A percentile compares a stretch with the other conserved stretches of the same genome.
Conservation (phyloP, 2,113 vertebrate species). For the Callaeas wilsoni region DNA sequence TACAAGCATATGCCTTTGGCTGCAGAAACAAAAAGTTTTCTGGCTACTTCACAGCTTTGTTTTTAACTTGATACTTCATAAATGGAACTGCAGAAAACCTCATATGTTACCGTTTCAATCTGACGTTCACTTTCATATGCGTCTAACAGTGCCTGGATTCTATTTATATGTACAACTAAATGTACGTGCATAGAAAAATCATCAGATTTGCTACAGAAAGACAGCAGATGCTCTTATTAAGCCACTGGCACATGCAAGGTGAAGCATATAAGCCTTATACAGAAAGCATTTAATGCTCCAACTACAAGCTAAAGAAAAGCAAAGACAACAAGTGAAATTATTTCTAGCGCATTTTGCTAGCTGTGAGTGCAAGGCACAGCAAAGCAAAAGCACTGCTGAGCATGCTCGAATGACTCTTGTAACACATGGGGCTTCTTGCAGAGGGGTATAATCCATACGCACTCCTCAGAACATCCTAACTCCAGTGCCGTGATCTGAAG, state of each 20-base stretch:
- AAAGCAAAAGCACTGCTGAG: neutral
- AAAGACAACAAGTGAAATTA: constrained; percentile 45
- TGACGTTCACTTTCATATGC: constrained; percentile 29
- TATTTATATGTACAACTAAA: constrained; percentile 54
- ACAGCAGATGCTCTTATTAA: constrained; percentile 71
- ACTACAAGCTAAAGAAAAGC: constrained; percentile 31
- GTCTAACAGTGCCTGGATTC: constrained; percentile 43
- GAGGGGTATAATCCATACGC: neutral
- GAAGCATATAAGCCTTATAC: constrained; percentile 54
- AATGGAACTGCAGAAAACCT: constrained; percentile 45
- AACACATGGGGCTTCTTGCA: neutral
- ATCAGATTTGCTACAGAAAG: constrained; percentile 42
- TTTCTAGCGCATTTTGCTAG: constrained; percentile 37
- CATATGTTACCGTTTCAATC: constrained; percentile 43
- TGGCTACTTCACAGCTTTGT: constrained; percentile 27
- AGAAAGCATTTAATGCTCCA: constrained; percentile 13
- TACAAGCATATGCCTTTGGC: constrained; percentile 2
- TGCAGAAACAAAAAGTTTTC: constrained; percentile 9
- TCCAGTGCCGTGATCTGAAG: neutral
- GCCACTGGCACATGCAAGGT: constrained; percentile 50
- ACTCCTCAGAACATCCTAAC: neutral
- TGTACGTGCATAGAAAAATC: constrained; percentile 50
- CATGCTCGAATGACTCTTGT: neutral
- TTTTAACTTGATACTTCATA: constrained; percentile 24
- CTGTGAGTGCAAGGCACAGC: neutral